A percentile compares a stretch with the other conserved stretches of the same genome.
Conservation (phyloP, 2,888 invertebrate genomes). For the Drosophila meridionalis region DNA sequence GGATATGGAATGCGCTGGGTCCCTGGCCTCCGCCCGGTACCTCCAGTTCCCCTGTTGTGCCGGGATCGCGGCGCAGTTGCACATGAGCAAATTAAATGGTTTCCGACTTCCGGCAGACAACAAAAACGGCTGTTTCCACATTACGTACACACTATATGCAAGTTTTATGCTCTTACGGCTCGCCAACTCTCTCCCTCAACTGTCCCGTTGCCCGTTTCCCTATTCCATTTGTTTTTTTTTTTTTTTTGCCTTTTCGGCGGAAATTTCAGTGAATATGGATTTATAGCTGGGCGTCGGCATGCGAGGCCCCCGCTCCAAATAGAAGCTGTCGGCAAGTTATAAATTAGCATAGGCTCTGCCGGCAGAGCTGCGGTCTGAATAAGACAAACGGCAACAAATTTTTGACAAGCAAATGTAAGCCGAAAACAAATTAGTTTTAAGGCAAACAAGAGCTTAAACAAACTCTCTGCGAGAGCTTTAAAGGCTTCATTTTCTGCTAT, state of each 20-base stretch:
- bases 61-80: slow-evolving; percentile 66
- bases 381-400: slow-evolving; percentile 48
- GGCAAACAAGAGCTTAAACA: neutral
- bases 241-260: slow-evolving; percentile 20
- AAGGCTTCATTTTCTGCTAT: neutral
- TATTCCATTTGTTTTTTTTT: no score
- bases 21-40: slow-evolving; percentile 4
- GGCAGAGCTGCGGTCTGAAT: slow-evolving; percentile 21
- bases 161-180: slow-evolving; percentile 64
- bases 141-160: slow-evolving; percentile 46
- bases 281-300: slow-evolving; percentile 59
- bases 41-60: neutral
- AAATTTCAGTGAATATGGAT: slow-evolving; percentile 70
- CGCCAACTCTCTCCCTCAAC: slow-evolving; percentile 23
- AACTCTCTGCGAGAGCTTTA: neutral
- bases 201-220: neutral
- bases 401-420: slow-evolving; percentile 40
- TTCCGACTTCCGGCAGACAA: slow-evolving; percentile 77
- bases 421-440: slow-evolving; percentile 35
- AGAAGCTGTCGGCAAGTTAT: slow-evolving; percentile 72
- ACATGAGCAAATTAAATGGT: slow-evolving; percentile 80
- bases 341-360: slow-evolving; percentile 62
- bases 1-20: slow-evolving; percentile 49
- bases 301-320: slow-evolving; percentile 40
- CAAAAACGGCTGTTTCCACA: slow-evolving; percentile 72